phyloP scores from a whole-genome alignment of 2,888 invertebrate genomes.

The Dendrolimus houi region DNA sequence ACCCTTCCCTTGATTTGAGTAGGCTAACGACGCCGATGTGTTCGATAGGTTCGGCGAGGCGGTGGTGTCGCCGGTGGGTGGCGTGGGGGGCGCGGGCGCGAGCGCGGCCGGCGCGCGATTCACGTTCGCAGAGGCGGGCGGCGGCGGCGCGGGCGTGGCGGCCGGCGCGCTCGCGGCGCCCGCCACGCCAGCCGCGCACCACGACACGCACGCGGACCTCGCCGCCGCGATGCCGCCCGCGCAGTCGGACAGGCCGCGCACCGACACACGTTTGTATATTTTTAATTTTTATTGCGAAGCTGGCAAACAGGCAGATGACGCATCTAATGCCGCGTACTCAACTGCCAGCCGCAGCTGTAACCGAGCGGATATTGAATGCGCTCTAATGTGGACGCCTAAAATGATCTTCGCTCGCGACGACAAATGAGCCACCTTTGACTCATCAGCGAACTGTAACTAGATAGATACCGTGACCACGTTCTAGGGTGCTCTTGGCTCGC shows the following conservation, averaged over 20 bases:
- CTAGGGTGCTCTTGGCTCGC: too few relatives aligned
- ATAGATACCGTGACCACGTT: too few relatives aligned
- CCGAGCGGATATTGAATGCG: too few relatives aligned
- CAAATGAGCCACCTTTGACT: too few relatives aligned
- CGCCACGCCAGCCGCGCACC: slow-evolving; percentile 78
- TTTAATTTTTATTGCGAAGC: not conserved
- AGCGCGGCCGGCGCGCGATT: slow-evolving; percentile 81
- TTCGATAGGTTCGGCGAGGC: slow-evolving; percentile 85
- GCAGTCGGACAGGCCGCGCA: slow-evolving; percentile 14
- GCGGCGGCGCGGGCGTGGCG: slow-evolving; percentile 76
- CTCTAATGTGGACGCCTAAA: too few relatives aligned
- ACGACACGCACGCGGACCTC: slow-evolving; percentile 85
- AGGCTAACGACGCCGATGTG: too few relatives aligned
- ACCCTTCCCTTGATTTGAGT: too few relatives aligned
- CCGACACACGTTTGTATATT: slow-evolving; percentile 20
- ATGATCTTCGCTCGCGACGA: too few relatives aligned
- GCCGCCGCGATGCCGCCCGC: slow-evolving; percentile 64
- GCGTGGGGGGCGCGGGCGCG: slow-evolving; percentile 81
- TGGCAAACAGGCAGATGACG: too few relatives aligned
- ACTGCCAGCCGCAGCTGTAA: too few relatives aligned
- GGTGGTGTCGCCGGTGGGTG: slow-evolving; percentile 89
- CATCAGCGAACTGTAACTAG: too few relatives aligned
- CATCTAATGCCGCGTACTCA: too few relatives aligned
- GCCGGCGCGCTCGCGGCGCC: slow-evolving; percentile 76
- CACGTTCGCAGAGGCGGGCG: slow-evolving; percentile 33